These are phyloP conservation scores for Netelia melanura DNA, from an alignment of 2,888 invertebrate genomes.

Conservation along the genomic window DNA sequence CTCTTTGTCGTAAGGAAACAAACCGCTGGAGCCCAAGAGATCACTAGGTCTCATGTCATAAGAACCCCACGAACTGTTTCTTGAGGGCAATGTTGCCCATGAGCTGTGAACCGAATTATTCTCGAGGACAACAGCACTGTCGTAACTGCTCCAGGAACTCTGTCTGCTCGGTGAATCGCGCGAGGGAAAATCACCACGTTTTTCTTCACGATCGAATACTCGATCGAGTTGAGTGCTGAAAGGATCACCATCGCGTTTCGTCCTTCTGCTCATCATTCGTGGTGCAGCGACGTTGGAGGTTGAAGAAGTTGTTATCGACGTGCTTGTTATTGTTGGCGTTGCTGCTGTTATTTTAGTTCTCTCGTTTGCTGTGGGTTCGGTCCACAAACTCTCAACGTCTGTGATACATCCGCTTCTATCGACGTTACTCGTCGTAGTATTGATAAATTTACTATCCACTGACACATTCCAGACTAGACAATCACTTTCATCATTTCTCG, in stretches of 20 bases:
- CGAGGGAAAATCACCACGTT: constrained; percentile 76
- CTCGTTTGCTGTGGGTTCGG: constrained; percentile 59
- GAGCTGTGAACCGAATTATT: constrained; percentile 93
- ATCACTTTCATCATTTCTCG: constrained; percentile 84
- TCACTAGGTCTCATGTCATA: constrained; percentile 87
- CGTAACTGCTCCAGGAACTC: constrained; percentile 92
- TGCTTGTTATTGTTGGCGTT: constrained; percentile 46
- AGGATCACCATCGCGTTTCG: constrained; percentile 87
- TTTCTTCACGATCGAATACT: constrained; percentile 90
- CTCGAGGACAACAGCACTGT: constrained; percentile 90
- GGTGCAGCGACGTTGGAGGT: constrained; percentile 62
- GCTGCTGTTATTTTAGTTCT: constrained; percentile 57
- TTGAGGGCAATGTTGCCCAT: constrained; percentile 90
- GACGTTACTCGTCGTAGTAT: constrained; percentile 82
- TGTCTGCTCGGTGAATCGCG: constrained; percentile 88
- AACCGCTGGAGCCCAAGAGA: constrained; percentile 84
- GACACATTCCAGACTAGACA: constrained; percentile 86
- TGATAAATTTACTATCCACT: constrained; percentile 80
- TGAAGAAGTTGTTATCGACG: constrained; percentile 62
- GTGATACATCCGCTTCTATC: constrained; percentile 77
- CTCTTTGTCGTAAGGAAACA: constrained; percentile 87
- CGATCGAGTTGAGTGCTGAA: constrained; percentile 90
- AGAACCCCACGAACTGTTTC: constrained; percentile 91
- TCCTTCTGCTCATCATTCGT: constrained; percentile 75
- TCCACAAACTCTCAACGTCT: constrained; percentile 70